A percentile compares a stretch with the other conserved stretches of the same genome.
Conservation (phyloP, 2,797 vertebrate species). For the Carcharodon carcharias region DNA sequence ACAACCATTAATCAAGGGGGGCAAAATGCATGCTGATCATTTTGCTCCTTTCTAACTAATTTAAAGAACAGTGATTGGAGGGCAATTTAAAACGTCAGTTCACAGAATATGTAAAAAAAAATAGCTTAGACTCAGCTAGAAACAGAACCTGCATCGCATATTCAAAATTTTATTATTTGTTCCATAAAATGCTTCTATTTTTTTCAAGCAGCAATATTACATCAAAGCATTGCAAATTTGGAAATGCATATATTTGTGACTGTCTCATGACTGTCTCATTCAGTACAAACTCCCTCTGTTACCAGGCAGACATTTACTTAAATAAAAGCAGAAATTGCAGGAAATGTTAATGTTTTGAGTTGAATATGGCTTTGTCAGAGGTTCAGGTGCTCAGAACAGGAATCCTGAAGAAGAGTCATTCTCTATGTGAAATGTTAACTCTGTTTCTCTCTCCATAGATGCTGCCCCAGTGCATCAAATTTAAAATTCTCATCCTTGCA, state of each 20-base stretch:
- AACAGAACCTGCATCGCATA: background rate
- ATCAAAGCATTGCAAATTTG: background rate
- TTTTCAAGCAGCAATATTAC: background rate
- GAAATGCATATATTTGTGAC: background rate
- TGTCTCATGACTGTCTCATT: background rate
- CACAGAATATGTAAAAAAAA: background rate
- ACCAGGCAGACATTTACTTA: background rate
- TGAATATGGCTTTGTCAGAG: background rate
- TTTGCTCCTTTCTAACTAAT: background rate
- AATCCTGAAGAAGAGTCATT: background rate
- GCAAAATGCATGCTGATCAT: background rate
- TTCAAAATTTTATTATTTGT: background rate
- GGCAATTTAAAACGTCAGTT: background rate
- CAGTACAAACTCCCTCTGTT: background rate
- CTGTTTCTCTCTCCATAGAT: background rate
- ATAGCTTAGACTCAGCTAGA: no score
- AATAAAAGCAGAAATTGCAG: no score
- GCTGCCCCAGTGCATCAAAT: background rate
- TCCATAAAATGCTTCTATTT: background rate
- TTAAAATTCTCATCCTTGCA: background rate
- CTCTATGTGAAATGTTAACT: background rate
- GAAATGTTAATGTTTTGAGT: background rate
- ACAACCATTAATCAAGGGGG: background rate
- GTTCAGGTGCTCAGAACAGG: background rate
- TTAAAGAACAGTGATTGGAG: background rate